A percentile compares a stretch with the other conserved stretches of the same genome.
Conservation (phyloP, 2,113 vertebrate genomes). For the Lonchura striata region DNA sequence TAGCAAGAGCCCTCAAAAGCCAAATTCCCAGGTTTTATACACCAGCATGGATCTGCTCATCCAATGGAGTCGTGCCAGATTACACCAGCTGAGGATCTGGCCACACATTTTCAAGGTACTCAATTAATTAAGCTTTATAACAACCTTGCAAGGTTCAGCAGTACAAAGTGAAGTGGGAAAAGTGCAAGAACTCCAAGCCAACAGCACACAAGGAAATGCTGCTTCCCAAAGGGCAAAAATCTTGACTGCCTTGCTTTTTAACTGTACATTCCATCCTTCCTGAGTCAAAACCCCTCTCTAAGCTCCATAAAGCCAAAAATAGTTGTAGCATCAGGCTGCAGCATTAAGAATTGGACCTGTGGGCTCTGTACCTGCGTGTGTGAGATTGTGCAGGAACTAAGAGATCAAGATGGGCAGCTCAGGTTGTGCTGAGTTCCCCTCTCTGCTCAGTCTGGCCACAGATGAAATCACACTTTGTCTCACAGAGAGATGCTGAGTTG, state of each 20-base stretch:
- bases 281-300: not conserved
- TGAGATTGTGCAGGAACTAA: not conserved
- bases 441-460: not conserved
- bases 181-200: not conserved
- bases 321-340: not conserved
- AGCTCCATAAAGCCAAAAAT: not conserved
- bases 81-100: not conserved
- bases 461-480: too few species aligned
- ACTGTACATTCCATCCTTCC: not conserved
- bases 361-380: fast-evolving
- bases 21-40: not conserved
- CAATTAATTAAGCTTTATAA: constrained; percentile 8
- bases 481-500: not conserved
- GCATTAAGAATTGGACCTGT: not conserved
- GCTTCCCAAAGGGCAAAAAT: not conserved
- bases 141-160: not conserved
- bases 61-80: not conserved
- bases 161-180: not conserved
- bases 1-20: not conserved
- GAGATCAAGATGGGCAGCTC: not conserved
- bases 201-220: not conserved
- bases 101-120: not conserved
- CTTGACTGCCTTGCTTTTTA: not conserved
- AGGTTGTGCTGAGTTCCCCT: not conserved
- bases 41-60: not conserved